A percentile compares a stretch with the other conserved stretches of the same genome.
phyloP scores from a whole-genome alignment of 2,797 vertebrate genomes.

The Clarias platycephalus region DNA sequence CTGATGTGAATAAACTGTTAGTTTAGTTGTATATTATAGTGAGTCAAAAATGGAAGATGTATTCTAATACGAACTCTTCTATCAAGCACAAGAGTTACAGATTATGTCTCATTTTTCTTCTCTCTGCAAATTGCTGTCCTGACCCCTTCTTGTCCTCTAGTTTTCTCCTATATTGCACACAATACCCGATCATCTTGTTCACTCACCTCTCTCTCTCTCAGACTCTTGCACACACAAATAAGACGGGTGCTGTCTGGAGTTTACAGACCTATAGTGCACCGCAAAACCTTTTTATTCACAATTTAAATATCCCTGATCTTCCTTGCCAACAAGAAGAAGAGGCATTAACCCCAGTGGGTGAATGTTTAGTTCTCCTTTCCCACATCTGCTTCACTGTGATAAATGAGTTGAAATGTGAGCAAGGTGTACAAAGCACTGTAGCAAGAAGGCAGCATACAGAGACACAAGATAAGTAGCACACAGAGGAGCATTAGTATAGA shows the following conservation, averaged over 20 bases:
- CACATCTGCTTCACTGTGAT: slow-evolving; percentile 24
- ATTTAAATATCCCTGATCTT: not conserved
- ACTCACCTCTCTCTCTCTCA: not conserved
- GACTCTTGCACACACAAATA: not conserved
- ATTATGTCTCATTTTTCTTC: not conserved
- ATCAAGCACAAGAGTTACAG: not conserved
- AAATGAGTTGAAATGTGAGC: slow-evolving; percentile 60
- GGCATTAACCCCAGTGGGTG: not conserved
- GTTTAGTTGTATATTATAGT: not conserved
- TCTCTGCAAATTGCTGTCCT: not conserved
- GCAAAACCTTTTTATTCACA: not conserved
- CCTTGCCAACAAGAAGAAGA: not conserved
- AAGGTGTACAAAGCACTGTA: slow-evolving; percentile 56
- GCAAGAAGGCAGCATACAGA: slow-evolving; percentile 27
- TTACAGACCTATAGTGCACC: not conserved
- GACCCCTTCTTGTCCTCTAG: not conserved
- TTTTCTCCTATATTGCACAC: slow-evolving; percentile 3
- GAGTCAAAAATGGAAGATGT: too few relatives aligned
- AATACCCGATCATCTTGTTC: not conserved
- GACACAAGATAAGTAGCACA: not conserved
- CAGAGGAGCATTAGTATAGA: not conserved
- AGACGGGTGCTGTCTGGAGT: not conserved
- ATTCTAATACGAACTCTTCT: not conserved
- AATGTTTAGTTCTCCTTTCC: not conserved
- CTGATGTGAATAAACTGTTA: not conserved